Percentiles rank a stretch among this genome's conserved stretches.
Evolutionary conservation across 2,113 vertebrate species (phyloP).

Genomic region (Engraulis encrasicolus): DNA sequence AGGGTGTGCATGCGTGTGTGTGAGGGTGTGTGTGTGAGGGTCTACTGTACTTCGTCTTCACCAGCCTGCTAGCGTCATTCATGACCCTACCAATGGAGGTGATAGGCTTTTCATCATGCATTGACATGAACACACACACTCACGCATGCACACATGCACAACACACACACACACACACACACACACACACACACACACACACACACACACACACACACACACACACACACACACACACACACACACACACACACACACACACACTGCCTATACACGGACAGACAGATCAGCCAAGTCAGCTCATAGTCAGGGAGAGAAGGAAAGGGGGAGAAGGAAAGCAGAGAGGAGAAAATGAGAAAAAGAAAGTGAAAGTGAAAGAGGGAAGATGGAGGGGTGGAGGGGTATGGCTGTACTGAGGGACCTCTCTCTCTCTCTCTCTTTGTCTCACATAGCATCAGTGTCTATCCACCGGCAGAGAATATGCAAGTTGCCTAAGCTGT

Average conservation of each 20-base stretch:
- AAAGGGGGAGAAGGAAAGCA: neutral
- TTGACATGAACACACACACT: no score
- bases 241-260: no score
- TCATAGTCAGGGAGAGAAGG: neutral
- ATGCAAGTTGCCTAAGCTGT: no score
- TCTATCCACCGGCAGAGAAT: no score
- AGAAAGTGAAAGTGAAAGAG: neutral
- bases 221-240: slow-evolving; percentile 1
- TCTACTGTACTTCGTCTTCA: slow-evolving; percentile 34
- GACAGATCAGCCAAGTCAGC: neutral
- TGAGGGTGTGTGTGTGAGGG: no score
- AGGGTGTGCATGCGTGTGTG: no score
- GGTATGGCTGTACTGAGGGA: no score
- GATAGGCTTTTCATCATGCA: slow-evolving; percentile 32
- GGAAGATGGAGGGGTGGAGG: neutral
- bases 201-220: no score
- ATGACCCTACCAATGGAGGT: slow-evolving; percentile 40
- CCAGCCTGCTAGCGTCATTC: slow-evolving; percentile 28
- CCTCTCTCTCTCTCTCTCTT: no score
- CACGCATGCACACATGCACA: neutral
- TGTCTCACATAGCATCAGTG: no score
- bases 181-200: no score
- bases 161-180: no score
- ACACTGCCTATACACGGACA: neutral
- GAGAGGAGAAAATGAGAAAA: neutral